These are phyloP conservation scores for Peromyscus californicus DNA, from an alignment of 2,113 vertebrate genomes.

Conservation along the genomic window DNA sequence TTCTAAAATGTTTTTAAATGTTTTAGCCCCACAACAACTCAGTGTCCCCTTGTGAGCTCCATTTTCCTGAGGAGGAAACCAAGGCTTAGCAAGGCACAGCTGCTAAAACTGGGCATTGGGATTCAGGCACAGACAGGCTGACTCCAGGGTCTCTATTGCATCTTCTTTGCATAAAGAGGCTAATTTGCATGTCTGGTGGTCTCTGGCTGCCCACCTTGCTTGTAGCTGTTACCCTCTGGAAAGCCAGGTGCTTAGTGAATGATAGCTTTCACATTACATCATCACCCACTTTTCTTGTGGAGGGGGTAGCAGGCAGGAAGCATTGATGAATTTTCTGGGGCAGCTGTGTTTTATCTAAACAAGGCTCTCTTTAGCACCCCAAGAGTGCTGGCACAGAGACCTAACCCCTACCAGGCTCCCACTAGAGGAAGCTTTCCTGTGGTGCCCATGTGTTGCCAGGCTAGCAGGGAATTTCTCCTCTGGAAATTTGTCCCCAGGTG, in stretches of 20 bases:
- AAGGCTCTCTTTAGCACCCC: slow-evolving; percentile 53
- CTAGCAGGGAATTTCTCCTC: slow-evolving; percentile 43
- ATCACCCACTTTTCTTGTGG: background rate
- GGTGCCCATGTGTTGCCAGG: background rate
- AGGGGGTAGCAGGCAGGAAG: background rate
- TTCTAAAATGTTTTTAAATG: too few relatives aligned
- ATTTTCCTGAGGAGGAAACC: slow-evolving; percentile 37
- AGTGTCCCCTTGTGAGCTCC: background rate
- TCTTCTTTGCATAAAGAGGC: slow-evolving; percentile 30
- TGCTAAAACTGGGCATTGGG: background rate
- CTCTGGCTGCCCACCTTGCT: background rate
- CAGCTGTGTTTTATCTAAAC: slow-evolving; percentile 59
- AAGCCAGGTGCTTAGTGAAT: slow-evolving; percentile 60
- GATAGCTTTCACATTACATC: slow-evolving; percentile 56
- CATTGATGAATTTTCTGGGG: slow-evolving; percentile 21
- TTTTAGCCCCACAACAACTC: background rate
- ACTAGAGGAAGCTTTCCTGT: background rate
- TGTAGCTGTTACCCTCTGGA: background rate
- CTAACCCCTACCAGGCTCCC: background rate
- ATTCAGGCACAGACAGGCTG: background rate
- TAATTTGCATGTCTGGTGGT: background rate
- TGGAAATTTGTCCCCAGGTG: slow-evolving; percentile 65
- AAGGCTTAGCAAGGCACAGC: background rate
- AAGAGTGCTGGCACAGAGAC: background rate
- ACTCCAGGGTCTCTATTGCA: background rate